phyloP scores from a whole-genome alignment of 2,113 vertebrate species.

The Nesogale talazaci region DNA sequence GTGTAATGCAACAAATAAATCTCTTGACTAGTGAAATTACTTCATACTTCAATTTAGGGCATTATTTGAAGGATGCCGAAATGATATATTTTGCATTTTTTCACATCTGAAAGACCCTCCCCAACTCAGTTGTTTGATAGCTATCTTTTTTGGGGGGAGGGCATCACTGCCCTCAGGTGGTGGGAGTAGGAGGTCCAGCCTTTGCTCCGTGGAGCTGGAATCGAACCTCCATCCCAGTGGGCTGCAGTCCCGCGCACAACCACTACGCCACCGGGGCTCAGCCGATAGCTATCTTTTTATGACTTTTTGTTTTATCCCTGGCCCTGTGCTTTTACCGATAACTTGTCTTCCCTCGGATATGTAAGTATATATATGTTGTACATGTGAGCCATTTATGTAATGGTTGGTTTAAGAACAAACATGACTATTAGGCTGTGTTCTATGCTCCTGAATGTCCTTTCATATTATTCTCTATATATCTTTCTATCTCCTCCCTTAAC shows the following conservation, averaged over 20 bases:
- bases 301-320: constrained; percentile 13
- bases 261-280: too few relatives aligned
- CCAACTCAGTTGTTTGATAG: background rate
- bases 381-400: constrained; percentile 30
- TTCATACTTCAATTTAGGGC: constrained; percentile 19
- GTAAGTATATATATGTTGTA: background rate
- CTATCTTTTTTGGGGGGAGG: background rate
- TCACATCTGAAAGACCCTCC: background rate
- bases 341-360: background rate
- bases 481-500: background rate
- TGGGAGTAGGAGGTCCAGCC: too few relatives aligned
- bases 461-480: constrained; percentile 1
- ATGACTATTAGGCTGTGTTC: background rate
- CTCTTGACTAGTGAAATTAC: constrained; percentile 44
- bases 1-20: background rate
- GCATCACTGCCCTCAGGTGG: too few relatives aligned
- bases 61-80: constrained; percentile 39
- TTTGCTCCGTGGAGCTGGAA: too few relatives aligned
- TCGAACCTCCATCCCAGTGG: too few relatives aligned
- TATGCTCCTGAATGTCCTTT: constrained; percentile 11
- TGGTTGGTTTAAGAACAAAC: background rate
- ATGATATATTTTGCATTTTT: constrained; percentile 24
- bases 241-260: too few relatives aligned
- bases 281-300: background rate
- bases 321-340: background rate